Evolutionary conservation across 2,888 invertebrate genomes (phyloP).

Genomic region (Scrobipalpa costella): DNA sequence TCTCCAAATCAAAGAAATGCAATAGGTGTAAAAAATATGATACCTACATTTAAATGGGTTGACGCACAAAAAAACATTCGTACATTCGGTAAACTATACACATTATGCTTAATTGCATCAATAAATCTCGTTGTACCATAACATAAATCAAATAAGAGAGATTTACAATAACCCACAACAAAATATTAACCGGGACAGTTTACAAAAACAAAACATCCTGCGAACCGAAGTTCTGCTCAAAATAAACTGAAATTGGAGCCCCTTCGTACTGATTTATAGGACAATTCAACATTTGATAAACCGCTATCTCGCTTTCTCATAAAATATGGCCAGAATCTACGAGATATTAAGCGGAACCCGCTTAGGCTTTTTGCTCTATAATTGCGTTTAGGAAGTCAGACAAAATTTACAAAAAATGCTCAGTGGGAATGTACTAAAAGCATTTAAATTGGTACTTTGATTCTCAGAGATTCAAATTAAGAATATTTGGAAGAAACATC

Average conservation of each 20-base stretch:
- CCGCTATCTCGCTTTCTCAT: constrained; percentile 38
- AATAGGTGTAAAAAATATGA: no score
- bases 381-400: constrained; percentile 6
- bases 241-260: constrained; percentile 27
- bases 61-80: no score
- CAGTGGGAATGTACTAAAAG: neutral
- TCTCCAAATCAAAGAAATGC: no score
- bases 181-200: constrained; percentile 7
- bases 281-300: constrained; percentile 43
- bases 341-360: constrained; percentile 13
- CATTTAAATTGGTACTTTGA: neutral
- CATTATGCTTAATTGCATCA: neutral
- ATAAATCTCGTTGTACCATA: neutral
- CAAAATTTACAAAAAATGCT: neutral
- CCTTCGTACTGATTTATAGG: constrained; percentile 41
- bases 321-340: constrained; percentile 37
- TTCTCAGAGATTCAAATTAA: neutral
- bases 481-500: neutral
- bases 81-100: no score
- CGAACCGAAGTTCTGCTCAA: constrained; percentile 1
- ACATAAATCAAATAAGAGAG: neutral
- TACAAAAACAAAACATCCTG: constrained; percentile 1
- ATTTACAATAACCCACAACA: neutral
- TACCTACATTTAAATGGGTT: no score
- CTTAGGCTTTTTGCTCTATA: constrained; percentile 23